Evolutionary conservation across 2,113 vertebrate species (phyloP).

Genomic region (Probosciger aterrimus): DNA sequence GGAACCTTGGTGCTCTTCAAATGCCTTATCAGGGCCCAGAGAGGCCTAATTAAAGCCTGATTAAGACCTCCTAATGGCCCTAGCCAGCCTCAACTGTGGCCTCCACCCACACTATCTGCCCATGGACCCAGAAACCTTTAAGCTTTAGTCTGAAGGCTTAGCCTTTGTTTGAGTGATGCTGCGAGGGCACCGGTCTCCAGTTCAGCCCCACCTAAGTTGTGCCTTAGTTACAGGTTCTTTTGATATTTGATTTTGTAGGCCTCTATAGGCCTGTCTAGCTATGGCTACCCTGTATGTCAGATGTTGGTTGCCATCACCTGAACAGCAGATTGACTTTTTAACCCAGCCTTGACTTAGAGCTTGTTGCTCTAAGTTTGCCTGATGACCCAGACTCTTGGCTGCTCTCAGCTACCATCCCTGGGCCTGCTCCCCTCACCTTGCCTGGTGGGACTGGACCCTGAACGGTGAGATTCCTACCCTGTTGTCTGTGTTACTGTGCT

Average conservation of each 20-base stretch:
- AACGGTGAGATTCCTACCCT: neutral
- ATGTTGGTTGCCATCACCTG: neutral
- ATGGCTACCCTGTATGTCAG: accelerated
- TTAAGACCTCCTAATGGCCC: neutral
- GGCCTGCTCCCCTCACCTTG: neutral
- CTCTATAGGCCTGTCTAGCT: accelerated
- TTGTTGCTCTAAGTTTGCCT: accelerated
- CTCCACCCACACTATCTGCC: neutral
- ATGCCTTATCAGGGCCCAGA: neutral
- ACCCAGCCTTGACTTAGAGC: no score
- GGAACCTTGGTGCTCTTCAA: neutral
- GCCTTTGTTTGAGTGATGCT: accelerated
- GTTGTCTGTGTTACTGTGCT: accelerated
- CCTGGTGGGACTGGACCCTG: neutral
- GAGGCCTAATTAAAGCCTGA: neutral
- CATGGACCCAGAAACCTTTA: accelerated
- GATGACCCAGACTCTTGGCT: neutral
- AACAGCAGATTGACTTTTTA: neutral
- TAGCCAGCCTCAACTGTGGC: neutral
- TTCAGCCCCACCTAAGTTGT: neutral
- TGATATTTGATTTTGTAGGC: neutral
- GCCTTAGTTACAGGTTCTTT: neutral
- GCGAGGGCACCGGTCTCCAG: accelerated
- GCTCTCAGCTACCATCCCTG: neutral
- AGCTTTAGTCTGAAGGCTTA: neutral